Base-by-base conservation (phyloP, 1,140 invertebrate species). In the Pseudoatta argentina region DNA sequence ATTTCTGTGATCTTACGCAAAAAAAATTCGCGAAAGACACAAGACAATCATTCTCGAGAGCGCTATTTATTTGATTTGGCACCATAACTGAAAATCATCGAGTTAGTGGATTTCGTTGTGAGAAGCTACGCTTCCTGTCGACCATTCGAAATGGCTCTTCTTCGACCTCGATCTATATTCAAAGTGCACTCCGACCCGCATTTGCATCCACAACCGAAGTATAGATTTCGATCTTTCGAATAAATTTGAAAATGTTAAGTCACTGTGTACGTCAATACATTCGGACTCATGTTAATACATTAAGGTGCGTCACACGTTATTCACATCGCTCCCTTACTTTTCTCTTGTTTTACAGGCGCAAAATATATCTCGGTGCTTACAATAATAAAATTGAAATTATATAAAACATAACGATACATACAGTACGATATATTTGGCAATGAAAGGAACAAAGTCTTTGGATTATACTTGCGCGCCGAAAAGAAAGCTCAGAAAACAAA, bases 231-330 rank as follows among this genome's bases (percentile, higher is more conserved):
- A 93, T 93, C 93, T 92, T 86, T 78, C 63, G 90, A 91, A 93
- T 94, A 93, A 92, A 94, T 93, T 93, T 91, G 87, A 89, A 90
- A 89, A 90, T 69, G 71, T 90, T 82, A 91, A 91, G 88, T 88
- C 34, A 79, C 59, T 71, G 63, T 51, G 21, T 73, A 21, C 57
- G 77, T 27, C 27, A 21, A 39, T 27, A 51, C 21, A 18, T 30
- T 48, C 78, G 55, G 1, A 12, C 57, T 85, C 69, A 69, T 75
- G 72, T 90, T 81, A 55, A 88, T 48, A 76, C 64, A 85, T 83
- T 30, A 55, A 71, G 48, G 24, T 12, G 75, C 53, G n/a, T 53
- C 61, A 77, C n/a, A 24, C 67, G 53, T 51, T 51, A 16, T 14
- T 51, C 48, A 51, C 5, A 51, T 0, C 7, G 21, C 78, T 67